Evolutionary conservation across 2,113 vertebrate species (phyloP), one percentile per base, ranked within the genome.

Genomic region (Labeo rohita): DNA sequence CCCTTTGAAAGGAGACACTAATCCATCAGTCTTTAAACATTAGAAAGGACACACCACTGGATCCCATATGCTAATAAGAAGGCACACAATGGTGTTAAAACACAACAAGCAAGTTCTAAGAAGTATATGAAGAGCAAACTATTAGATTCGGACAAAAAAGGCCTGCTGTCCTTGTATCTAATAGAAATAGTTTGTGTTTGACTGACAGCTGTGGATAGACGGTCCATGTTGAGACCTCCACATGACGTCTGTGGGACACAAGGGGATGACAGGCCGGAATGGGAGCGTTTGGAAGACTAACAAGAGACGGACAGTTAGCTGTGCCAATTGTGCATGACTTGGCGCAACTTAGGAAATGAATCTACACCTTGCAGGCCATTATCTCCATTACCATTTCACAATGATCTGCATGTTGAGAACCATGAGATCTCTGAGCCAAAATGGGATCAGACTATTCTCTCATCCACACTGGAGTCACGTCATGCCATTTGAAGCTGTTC

Each of bases 221-320:
- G 6, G 50, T 34, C 23, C 34, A 39, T 70, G 66, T 70, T 39
- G 11, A 34, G 34, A 70, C 5, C 34, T 70, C 15, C 7, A 1
- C 66, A 16, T 39, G 76, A 43, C 2, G 16, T 79, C 34, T 79
- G 36, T n/a, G 8, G 36, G 52, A 79, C 34, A 59, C 28, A 36
- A 79, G 76, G 34, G 8, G 76, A 79, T 61, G 76, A 79, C 34
- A 79, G 54, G 28, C 23, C 3, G 49, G 15, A 77, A 75, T 49
- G 8, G 13, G 75, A 52, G 75, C 75, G 1, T 54, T 54, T 34
- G 21, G 49, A 15, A 34, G 50, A 54, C n/a, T 23, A 77, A 79
- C 47, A 16, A 82, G 56, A 61, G 66, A 34, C 11, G 4, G 72
- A 74, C n/a, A 59, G 34, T 61, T 79, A 11, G 50, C 15, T 79